These are phyloP conservation scores for Ennomos quercinarius DNA, from an alignment of 2,888 invertebrate species.

Conservation along the genomic window DNA sequence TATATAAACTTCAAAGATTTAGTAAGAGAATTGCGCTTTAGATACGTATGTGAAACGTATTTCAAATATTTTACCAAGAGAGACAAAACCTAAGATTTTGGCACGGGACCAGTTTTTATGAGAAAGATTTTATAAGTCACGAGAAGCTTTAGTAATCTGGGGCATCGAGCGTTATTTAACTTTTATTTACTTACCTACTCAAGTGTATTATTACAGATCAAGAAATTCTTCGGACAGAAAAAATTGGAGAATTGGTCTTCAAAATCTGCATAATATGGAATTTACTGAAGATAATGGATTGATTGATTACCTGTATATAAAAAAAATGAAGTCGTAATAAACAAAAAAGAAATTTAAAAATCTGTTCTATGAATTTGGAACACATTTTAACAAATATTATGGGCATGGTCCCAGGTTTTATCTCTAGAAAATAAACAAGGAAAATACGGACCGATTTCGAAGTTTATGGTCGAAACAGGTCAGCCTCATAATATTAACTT, in stretches of 20 bases:
- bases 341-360: no score
- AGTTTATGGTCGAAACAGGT: slow-evolving; percentile 39
- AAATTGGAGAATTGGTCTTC: no score
- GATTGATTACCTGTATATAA: no score
- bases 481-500: slow-evolving; percentile 32
- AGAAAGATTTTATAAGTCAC: slow-evolving; percentile 28
- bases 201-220: no score
- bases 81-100: slow-evolving; percentile 26
- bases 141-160: slow-evolving; percentile 2
- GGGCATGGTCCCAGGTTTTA: slow-evolving; percentile 24
- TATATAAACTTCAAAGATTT: slow-evolving; percentile 17
- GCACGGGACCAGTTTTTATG: slow-evolving; percentile 28
- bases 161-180: slow-evolving; percentile 1
- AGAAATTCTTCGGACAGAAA: no score
- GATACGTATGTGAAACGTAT: slow-evolving; percentile 16
- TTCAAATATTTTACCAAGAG: slow-evolving; percentile 17
- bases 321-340: no score
- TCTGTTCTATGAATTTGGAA: not conserved
- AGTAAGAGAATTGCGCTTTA: slow-evolving; percentile 7
- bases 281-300: no score
- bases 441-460: slow-evolving; percentile 34
- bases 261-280: no score
- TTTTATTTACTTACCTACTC: not conserved
- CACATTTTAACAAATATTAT: slow-evolving; percentile 11
- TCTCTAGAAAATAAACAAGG: slow-evolving; percentile 31